phyloP scores from a whole-genome alignment of 2,888 invertebrate genomes.

The Xestoiulus laeticollis region DNA sequence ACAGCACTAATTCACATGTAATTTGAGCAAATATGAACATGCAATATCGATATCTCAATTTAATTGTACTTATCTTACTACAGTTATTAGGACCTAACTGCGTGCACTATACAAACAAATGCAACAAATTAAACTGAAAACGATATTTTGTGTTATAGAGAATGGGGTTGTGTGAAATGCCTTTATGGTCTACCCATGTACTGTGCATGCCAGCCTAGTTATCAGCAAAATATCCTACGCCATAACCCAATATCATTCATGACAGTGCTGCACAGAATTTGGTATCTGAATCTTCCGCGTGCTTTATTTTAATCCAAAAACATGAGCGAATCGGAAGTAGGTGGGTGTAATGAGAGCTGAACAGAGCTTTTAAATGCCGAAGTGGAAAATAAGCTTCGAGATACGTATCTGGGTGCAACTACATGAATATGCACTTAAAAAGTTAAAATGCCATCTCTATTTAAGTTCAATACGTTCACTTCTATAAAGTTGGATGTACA shows the following conservation, averaged over 20 bases:
- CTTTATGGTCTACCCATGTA: background rate
- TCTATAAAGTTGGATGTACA: conserved; percentile 2
- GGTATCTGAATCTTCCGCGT: conserved; percentile 35
- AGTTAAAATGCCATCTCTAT: conserved; percentile 41
- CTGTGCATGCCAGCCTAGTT: background rate
- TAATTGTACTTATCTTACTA: background rate
- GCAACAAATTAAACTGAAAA: background rate
- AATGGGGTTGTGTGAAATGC: background rate
- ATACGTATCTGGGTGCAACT: conserved; percentile 43
- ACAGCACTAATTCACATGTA: no score
- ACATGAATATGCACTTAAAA: conserved; percentile 41
- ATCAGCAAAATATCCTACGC: background rate
- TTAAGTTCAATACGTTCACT: conserved; percentile 39
- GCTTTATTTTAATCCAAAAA: conserved; percentile 34
- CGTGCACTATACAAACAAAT: background rate
- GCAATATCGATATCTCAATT: background rate
- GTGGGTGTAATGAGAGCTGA: conserved; percentile 43
- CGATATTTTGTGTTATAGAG: background rate
- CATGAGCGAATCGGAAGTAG: conserved; percentile 40
- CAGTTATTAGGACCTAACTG: background rate
- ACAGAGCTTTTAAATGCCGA: conserved; percentile 39
- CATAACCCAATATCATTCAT: background rate
- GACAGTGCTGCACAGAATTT: background rate
- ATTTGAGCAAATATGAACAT: no score
- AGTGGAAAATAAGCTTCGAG: conserved; percentile 40